Conservation (phyloP, 2,888 invertebrate genomes). For the Oxytorus armatus region DNA sequence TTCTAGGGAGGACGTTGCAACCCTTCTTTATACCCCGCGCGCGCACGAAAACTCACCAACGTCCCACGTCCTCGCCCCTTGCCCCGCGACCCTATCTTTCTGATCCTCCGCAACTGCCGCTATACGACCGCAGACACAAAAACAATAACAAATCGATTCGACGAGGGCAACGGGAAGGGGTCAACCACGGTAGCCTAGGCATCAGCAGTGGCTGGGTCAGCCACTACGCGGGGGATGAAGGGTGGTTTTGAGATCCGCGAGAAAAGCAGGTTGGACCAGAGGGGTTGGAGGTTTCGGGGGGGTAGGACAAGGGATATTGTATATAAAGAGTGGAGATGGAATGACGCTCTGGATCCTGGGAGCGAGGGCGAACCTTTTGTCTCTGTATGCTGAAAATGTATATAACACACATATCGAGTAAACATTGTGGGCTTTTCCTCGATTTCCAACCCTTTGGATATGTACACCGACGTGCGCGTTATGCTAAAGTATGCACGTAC, state of each 20-base stretch:
- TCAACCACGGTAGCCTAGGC: conserved; percentile 28
- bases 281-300: conserved; percentile 60
- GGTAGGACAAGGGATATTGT: conserved; percentile 43
- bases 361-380: conserved; percentile 39
- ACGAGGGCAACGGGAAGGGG: conserved; percentile 74
- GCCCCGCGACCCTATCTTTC: conserved; percentile 31
- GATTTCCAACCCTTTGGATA: conserved; percentile 62
- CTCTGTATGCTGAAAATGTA: conserved; percentile 29
- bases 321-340: conserved; percentile 66
- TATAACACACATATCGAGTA: conserved; percentile 20
- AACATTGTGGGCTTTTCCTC: conserved; percentile 56
- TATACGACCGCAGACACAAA: conserved; percentile 83
- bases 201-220: conserved; percentile 67
- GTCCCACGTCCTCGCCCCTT: background rate
- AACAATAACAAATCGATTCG: conserved; percentile 84
- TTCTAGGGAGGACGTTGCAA: conserved; percentile 27
- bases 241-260: conserved; percentile 46
- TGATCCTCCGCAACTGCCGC: conserved; percentile 72
- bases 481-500: conserved; percentile 79
- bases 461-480: conserved; percentile 69
- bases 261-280: conserved; percentile 54
- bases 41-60: conserved; percentile 20
- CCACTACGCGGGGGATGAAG: conserved; percentile 48
- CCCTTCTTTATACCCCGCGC: conserved; percentile 33
- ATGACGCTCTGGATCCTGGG: conserved; percentile 52